Evolutionary conservation across 2,888 invertebrate genomes (phyloP).

Genomic region (Pegoplata infirma): DNA sequence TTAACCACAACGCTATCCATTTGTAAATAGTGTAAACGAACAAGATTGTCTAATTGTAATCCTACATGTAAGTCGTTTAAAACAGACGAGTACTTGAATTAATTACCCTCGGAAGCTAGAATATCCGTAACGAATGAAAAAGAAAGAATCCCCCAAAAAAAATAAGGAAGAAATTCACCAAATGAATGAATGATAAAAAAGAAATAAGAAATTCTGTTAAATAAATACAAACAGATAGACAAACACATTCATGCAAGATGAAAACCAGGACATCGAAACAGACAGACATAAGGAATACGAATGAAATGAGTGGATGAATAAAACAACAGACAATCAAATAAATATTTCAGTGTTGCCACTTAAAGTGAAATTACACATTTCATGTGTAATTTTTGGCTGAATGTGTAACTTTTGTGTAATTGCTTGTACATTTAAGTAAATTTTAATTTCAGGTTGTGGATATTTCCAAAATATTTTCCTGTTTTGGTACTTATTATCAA

Average conservation of each 20-base stretch:
- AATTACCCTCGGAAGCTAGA: slow-evolving; percentile 76
- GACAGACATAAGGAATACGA: not conserved
- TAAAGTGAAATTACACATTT: too few species aligned
- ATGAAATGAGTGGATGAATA: too few species aligned
- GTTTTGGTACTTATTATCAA: too few species aligned
- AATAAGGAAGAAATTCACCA: slow-evolving; percentile 33
- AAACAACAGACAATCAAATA: too few species aligned
- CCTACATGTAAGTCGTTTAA: slow-evolving; percentile 78
- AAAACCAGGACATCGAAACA: not conserved
- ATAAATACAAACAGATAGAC: slow-evolving; percentile 24
- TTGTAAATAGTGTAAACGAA: slow-evolving; percentile 72
- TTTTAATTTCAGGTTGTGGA: too few species aligned
- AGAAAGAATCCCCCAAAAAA: slow-evolving; percentile 35
- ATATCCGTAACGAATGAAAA: slow-evolving; percentile 52
- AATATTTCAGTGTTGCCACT: too few species aligned
- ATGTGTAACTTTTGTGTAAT: too few species aligned
- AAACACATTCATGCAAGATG: not conserved
- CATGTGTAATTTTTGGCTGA: too few species aligned
- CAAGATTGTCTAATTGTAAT: slow-evolving; percentile 77
- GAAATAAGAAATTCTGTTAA: slow-evolving; percentile 53
- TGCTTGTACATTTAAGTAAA: too few species aligned
- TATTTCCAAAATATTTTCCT: too few species aligned
- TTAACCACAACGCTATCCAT: slow-evolving; percentile 68
- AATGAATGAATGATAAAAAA: slow-evolving; percentile 47
- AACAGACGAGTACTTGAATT: slow-evolving; percentile 78